Base-by-base conservation (phyloP, 2,888 invertebrate genomes). In the Portevinia maculata region DNA sequence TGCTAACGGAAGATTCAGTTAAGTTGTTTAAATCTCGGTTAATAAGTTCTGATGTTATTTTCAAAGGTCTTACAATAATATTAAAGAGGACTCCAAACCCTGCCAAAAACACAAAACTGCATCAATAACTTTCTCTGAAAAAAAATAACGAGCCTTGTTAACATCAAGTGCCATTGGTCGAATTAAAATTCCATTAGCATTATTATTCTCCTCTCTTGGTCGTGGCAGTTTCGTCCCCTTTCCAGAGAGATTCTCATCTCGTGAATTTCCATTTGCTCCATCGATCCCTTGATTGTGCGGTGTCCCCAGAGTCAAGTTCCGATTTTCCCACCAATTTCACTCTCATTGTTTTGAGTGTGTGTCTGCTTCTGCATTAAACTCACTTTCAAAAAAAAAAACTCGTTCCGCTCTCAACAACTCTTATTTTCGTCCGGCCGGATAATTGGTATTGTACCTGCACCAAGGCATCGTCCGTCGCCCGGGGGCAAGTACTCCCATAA, bases 271-370 rank as follows among this genome's bases (percentile, higher is more conserved):
- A 44, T 52, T 57, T 37, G 39, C n/a, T 15, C 32, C 19, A 32
- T 65, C 34, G 62, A 79, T 73, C 73, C 73, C 65, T 73, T 73
- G 67, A 57, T 50, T 59, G 24, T 11, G 7, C 50, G 9, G 67
- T 67, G 52, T 73, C 79, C 62, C 69, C 57, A 57, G 50, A 70
- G 60, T 59, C 60, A 53, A 60, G 73, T 48, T 60, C 70, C 65
- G 60, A 78, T 83, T 78, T 83, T 71, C 83, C 78, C 83, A 83
- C 83, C 78, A 83, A 83, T 78, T 74, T 78, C 83, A 83, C 78
- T 83, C 65, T 83, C 67, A 73, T 83, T 83, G 83, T 67, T n/a
- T 19, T 17, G 32, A 41, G 50, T 76, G 52, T 70, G 44, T 67
- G 44, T 46, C n/a, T 30, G 46, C 30, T 3, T 17, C 52, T 50